These are phyloP conservation scores for Meliscaeva auricollis DNA, from an alignment of 2,888 invertebrate species.

Conservation along the genomic window DNA sequence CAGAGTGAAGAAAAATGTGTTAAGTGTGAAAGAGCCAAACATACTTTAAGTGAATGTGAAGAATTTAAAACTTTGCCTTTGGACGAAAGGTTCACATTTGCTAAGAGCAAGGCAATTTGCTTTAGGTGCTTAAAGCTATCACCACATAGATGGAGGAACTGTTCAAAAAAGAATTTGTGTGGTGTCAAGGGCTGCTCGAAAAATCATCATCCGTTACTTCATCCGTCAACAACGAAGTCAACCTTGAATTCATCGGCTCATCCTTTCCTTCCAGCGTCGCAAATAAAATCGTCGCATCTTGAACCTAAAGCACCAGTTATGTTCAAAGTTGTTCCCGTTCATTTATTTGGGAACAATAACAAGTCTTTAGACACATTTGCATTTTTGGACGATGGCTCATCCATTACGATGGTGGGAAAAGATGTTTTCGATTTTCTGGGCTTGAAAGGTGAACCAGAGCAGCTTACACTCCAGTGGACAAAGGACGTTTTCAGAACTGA, in stretches of 20 bases:
- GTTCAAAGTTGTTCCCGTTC: slow-evolving; percentile 30
- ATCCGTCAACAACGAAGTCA: neutral
- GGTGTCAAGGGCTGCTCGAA: slow-evolving; percentile 11
- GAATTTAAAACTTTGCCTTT: slow-evolving; percentile 14
- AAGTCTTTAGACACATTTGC: slow-evolving; percentile 14
- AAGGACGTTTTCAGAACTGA: slow-evolving; percentile 26
- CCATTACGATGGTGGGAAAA: slow-evolving; percentile 30
- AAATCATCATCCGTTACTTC: slow-evolving; percentile 14
- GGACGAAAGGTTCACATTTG: neutral
- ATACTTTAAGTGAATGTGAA: slow-evolving; percentile 1
- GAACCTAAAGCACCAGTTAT: slow-evolving; percentile 9
- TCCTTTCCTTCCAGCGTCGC: slow-evolving; percentile 3
- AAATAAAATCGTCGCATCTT: slow-evolving; percentile 20
- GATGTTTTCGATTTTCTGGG: slow-evolving; percentile 33
- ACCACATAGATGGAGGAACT: slow-evolving; percentile 14
- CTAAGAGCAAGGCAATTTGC: neutral
- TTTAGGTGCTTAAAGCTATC: slow-evolving; percentile 16
- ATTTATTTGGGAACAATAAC: slow-evolving; percentile 18
- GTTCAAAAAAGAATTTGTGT: slow-evolving; percentile 13
- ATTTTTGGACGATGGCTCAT: slow-evolving; percentile 32
- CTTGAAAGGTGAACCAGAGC: slow-evolving; percentile 20
- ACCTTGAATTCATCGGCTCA: neutral
- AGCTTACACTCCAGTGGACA: slow-evolving; percentile 35
- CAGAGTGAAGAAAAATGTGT: neutral
- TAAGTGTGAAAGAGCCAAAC: slow-evolving; percentile 5